phyloP scores from a whole-genome alignment of 2,113 vertebrate genomes.

The Gracilinanus agilis region DNA sequence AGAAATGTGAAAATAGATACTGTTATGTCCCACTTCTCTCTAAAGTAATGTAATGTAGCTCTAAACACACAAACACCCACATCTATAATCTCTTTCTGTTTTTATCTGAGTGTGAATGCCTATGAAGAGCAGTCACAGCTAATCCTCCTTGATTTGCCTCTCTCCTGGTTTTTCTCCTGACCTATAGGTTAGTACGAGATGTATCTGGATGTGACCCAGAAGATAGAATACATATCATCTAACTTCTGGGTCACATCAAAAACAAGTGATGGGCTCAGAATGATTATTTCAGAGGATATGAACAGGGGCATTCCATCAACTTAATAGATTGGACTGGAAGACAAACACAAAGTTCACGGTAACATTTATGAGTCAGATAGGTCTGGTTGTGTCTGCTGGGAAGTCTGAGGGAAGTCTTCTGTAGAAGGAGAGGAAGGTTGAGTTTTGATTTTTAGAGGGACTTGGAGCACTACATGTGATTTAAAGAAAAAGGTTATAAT shows the following conservation, averaged over 20 bases:
- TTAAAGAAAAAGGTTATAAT: conserved; percentile 42
- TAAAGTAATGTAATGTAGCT: not conserved
- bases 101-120: conserved; percentile 18
- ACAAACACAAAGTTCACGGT: conserved; percentile 47
- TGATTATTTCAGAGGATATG: conserved; percentile 61
- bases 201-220: conserved; percentile 57
- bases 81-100: not conserved
- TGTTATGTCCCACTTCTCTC: not conserved
- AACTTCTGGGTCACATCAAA: conserved; percentile 68
- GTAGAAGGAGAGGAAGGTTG: conserved; percentile 19
- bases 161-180: conserved; percentile 67
- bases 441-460: conserved; percentile 45
- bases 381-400: not conserved
- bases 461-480: conserved; percentile 47
- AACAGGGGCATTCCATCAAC: conserved; percentile 44
- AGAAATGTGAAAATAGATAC: not conserved
- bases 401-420: not conserved
- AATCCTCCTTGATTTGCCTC: conserved; percentile 47
- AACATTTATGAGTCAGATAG: conserved; percentile 46
- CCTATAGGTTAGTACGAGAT: conserved; percentile 54
- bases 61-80: fast-evolving
- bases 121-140: conserved; percentile 36
- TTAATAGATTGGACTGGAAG: conserved; percentile 44
- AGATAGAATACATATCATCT: conserved; percentile 64
- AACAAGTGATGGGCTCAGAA: conserved; percentile 64